These are phyloP conservation scores for Drymonia ruficornis DNA, from an alignment of 2,888 invertebrate genomes.

Conservation along the genomic window DNA sequence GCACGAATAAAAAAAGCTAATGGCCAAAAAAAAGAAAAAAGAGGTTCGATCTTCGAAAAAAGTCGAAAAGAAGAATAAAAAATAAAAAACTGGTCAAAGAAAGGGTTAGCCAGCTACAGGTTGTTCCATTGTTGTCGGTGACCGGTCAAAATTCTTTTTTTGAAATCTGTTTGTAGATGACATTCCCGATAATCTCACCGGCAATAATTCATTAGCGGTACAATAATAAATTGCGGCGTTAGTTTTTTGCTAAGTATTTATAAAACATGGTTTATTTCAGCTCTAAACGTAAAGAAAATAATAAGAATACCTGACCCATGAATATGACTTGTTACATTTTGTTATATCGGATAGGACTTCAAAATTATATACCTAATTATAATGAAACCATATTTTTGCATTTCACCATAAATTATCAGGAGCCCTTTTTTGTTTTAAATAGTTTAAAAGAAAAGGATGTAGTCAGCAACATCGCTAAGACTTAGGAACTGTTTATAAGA, in stretches of 20 bases:
- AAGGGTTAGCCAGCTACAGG: conserved; percentile 75
- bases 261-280: conserved; percentile 7
- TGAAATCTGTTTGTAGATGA: conserved; percentile 24
- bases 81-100: conserved; percentile 57
- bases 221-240: conserved; percentile 14
- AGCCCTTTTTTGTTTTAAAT: too few relatives aligned
- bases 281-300: background rate
- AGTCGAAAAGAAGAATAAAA: conserved; percentile 39
- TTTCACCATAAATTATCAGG: too few relatives aligned
- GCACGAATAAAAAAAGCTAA: conserved; percentile 78
- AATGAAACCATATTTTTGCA: too few relatives aligned
- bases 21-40: conserved; percentile 77
- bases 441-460: too few relatives aligned
- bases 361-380: too few relatives aligned
- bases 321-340: too few relatives aligned
- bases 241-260: background rate
- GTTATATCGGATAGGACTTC: too few relatives aligned
- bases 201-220: conserved; percentile 18
- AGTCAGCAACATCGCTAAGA: too few relatives aligned
- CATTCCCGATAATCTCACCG: conserved; percentile 26
- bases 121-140: conserved; percentile 49
- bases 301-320: background rate
- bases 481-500: too few relatives aligned
- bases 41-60: conserved; percentile 66
- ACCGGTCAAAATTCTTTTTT: conserved; percentile 32